These are phyloP conservation scores for Carpatolechia fugitivella DNA, from an alignment of 2,888 invertebrate genomes.

Conservation along the genomic window DNA sequence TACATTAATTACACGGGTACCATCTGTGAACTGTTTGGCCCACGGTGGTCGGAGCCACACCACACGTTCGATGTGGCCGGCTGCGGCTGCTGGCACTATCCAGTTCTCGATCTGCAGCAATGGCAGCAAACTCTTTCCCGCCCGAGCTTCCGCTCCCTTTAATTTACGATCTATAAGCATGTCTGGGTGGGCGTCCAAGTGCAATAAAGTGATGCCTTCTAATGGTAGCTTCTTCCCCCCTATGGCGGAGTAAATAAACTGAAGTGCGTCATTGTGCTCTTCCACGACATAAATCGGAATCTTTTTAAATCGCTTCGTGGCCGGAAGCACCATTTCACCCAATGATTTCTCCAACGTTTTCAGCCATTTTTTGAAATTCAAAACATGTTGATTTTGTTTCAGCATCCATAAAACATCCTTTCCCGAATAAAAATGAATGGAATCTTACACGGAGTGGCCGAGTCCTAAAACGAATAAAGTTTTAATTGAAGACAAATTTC, in stretches of 20 bases:
- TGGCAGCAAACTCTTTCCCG: slow-evolving; percentile 84
- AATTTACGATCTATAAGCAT: slow-evolving; percentile 90
- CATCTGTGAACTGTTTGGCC: slow-evolving; percentile 89
- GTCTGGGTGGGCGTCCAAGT: slow-evolving; percentile 96
- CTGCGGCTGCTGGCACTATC: slow-evolving; percentile 93
- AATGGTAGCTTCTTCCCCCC: slow-evolving; percentile 90
- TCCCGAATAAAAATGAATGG: background rate
- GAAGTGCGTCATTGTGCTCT: slow-evolving; percentile 88
- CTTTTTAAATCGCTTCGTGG: slow-evolving; percentile 78
- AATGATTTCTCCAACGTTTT: slow-evolving; percentile 20
- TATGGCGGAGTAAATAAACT: slow-evolving; percentile 87
- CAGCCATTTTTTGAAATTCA: slow-evolving; percentile 12
- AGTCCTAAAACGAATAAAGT: background rate
- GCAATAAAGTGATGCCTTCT: slow-evolving; percentile 86
- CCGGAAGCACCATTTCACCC: slow-evolving; percentile 25
- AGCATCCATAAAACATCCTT: slow-evolving; percentile 1
- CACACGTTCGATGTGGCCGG: slow-evolving; percentile 88
- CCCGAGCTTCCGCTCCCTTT: slow-evolving; percentile 85
- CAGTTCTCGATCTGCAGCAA: slow-evolving; percentile 95
- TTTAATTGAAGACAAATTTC: background rate
- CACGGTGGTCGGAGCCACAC: slow-evolving; percentile 95
- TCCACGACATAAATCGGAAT: slow-evolving; percentile 89
- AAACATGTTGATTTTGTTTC: slow-evolving; percentile 7
- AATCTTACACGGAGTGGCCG: background rate
- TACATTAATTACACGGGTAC: slow-evolving; percentile 83